A percentile compares a stretch with the other conserved stretches of the same genome.
These are phyloP conservation scores for Abramis brama DNA, from an alignment of 2,113 vertebrate species.

Conservation along the genomic window DNA sequence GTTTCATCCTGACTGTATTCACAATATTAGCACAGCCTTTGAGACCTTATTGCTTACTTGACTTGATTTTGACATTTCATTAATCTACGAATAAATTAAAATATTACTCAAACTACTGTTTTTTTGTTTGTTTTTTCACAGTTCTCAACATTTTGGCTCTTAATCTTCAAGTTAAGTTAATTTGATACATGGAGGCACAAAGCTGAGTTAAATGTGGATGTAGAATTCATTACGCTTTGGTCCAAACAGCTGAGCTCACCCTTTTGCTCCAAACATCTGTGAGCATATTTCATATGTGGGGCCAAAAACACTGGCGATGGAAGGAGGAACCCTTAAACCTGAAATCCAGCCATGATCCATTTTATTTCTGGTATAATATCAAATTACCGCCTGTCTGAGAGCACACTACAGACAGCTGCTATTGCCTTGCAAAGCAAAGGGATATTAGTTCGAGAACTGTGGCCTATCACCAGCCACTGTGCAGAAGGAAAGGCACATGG, in stretches of 20 bases:
- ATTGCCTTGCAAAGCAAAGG: constrained; percentile 32
- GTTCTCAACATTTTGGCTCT: neutral
- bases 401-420: constrained; percentile 45
- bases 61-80: too few species aligned
- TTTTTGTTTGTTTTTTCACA: neutral
- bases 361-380: constrained; percentile 47
- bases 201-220: neutral
- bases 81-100: too few species aligned
- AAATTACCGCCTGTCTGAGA: constrained; percentile 53
- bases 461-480: constrained; percentile 10
- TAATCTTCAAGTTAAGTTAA: too few species aligned
- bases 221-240: neutral
- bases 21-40: too few species aligned
- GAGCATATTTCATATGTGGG: neutral
- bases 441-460: constrained; percentile 27
- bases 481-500: constrained; percentile 34
- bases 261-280: constrained; percentile 1
- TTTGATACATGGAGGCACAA: neutral
- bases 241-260: constrained; percentile 4
- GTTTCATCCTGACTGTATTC: too few species aligned
- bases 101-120: neutral
- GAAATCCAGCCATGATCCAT: constrained; percentile 34
- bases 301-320: neutral
- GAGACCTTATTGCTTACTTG: too few species aligned
- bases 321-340: constrained; percentile 7